Conservation (phyloP, 2,888 invertebrate genomes). For the Nematopogon swammerdamellus region DNA sequence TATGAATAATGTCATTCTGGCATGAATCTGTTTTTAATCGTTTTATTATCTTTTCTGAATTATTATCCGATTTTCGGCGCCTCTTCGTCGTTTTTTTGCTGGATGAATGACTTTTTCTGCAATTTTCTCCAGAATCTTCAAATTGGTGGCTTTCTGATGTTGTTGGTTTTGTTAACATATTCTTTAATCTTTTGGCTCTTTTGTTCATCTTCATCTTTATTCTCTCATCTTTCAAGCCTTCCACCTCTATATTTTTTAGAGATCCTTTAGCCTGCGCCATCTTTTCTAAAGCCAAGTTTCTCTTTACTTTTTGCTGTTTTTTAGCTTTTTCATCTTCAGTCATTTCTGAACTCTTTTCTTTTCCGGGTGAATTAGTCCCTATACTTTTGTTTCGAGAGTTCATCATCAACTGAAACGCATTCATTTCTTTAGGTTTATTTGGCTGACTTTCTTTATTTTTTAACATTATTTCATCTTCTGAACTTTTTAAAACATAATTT, state of each 20-base stretch:
- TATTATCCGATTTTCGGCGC: not conserved
- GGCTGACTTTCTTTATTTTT: no score
- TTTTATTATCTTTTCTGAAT: conserved; percentile 4
- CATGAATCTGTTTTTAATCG: not conserved
- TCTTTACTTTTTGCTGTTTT: conserved; percentile 34
- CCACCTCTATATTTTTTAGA: conserved; percentile 54
- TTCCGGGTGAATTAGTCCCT: conserved; percentile 62
- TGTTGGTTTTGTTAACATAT: no score
- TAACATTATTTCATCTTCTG: no score
- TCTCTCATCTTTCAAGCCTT: conserved; percentile 51
- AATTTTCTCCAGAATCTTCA: no score
- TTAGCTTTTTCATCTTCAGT: conserved; percentile 24
- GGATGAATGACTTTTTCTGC: no score
- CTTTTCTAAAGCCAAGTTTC: conserved; percentile 52
- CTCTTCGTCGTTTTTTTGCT: conserved; percentile 3
- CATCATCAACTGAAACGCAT: conserved; percentile 68
- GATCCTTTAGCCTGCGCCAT: conserved; percentile 65
- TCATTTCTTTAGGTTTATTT: conserved; percentile 24
- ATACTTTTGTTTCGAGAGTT: conserved; percentile 61
- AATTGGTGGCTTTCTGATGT: no score
- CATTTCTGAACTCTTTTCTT: conserved; percentile 29
- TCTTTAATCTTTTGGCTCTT: conserved; percentile 56
- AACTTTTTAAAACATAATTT: no score
- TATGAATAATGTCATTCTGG: not conserved
- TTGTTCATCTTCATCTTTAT: conserved; percentile 59